Conservation (phyloP, 2,888 invertebrate genomes). For the Volucella zonaria region DNA sequence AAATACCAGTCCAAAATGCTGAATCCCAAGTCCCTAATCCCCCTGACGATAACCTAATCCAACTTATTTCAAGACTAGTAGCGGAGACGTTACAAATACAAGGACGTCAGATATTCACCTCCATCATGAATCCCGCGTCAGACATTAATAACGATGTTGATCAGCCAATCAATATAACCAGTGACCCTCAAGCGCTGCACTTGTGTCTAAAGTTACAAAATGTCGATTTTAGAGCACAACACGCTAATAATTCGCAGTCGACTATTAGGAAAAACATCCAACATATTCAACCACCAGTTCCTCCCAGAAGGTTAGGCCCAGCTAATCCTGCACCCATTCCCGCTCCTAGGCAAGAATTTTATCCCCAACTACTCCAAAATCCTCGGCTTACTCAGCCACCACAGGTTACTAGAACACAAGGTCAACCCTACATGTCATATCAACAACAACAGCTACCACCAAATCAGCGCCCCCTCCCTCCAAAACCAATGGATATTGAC, state of each 20-base stretch:
- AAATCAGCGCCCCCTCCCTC: constrained; percentile 40
- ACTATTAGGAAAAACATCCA: constrained; percentile 16
- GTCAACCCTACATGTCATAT: constrained; percentile 3
- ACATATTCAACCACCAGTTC: constrained; percentile 28
- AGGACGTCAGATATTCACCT: no score
- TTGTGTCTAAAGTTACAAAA: constrained; percentile 21
- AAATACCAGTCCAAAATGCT: not conserved
- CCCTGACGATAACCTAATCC: no score
- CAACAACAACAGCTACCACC: constrained; percentile 33
- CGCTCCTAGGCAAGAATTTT: constrained; percentile 40
- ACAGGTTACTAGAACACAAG: constrained; percentile 24
- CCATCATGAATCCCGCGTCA: no score
- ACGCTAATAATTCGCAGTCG: constrained; percentile 14
- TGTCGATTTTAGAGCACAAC: constrained; percentile 19
- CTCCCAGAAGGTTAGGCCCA: constrained; percentile 11
- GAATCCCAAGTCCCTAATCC: no score
- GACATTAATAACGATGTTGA: no score
- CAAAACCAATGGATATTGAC: constrained; percentile 33
- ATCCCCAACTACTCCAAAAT: constrained; percentile 50
- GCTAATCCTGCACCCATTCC: constrained; percentile 22
- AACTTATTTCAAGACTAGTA: no score
- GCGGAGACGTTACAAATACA: no score
- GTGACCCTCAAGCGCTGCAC: constrained; percentile 21
- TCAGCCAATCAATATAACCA: no score
- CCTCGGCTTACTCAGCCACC: constrained; percentile 33